These are phyloP conservation scores for Hemicordylus capensis DNA, from an alignment of 2,113 vertebrate genomes.

Conservation along the genomic window DNA sequence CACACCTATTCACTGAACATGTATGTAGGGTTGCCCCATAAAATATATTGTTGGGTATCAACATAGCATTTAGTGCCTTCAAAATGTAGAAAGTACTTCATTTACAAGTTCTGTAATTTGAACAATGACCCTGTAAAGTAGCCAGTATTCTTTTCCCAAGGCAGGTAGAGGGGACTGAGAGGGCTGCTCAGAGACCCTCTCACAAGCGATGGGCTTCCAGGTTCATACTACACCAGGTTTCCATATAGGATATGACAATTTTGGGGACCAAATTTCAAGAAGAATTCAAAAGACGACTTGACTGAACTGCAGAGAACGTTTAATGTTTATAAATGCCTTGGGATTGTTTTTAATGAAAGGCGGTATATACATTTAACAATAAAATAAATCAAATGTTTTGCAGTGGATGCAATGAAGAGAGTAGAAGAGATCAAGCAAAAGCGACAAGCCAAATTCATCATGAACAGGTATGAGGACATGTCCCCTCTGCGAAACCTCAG, in stretches of 20 bases:
- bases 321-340: background rate
- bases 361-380: no score
- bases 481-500: background rate
- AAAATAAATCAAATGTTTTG: no score
- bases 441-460: slow-evolving; percentile 93
- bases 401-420: slow-evolving; percentile 94
- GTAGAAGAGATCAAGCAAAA: slow-evolving; percentile 93
- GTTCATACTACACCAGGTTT: background rate
- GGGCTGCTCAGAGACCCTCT: background rate
- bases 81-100: background rate
- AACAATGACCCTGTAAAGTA: background rate
- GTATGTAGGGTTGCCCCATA: no score
- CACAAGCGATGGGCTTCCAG: no score
- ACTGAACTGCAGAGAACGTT: background rate
- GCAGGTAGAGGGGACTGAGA: background rate
- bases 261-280: accelerated
- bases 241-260: background rate
- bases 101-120: background rate
- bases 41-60: background rate
- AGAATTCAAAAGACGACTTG: background rate
- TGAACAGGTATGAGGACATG: slow-evolving; percentile 88
- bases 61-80: background rate
- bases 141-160: background rate
- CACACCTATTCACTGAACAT: background rate
- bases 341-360: no score